Conservation (phyloP, 2,888 invertebrate species). For the Drosophila glabriapex region DNA sequence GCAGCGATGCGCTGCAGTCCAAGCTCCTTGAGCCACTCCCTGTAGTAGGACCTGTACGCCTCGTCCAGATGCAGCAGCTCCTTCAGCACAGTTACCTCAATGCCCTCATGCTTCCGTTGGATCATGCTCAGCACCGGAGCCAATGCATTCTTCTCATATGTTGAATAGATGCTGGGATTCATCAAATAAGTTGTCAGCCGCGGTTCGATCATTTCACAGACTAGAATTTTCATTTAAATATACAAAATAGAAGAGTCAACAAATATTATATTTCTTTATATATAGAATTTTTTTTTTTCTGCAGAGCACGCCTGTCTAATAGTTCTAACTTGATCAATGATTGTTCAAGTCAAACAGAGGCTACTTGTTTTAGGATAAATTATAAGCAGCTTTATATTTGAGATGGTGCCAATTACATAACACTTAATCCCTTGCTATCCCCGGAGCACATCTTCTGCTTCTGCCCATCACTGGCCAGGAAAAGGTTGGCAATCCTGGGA, state of each 20-base stretch:
- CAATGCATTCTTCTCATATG: not conserved
- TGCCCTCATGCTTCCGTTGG: slow-evolving; percentile 10
- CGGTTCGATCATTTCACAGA: not conserved
- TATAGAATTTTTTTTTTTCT: not conserved
- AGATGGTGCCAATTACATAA: not conserved
- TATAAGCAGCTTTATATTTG: not conserved
- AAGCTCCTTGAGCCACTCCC: slow-evolving; percentile 57
- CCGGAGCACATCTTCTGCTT: no score
- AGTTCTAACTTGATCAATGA: no score
- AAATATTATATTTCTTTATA: not conserved
- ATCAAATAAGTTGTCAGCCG: not conserved
- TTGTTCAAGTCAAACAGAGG: not conserved
- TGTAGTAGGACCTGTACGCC: slow-evolving; percentile 51
- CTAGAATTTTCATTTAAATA: not conserved
- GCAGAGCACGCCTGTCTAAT: not conserved
- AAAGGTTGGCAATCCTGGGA: no score
- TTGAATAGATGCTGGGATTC: not conserved
- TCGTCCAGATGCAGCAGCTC: slow-evolving; percentile 65
- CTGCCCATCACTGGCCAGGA: no score
- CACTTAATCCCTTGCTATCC: no score
- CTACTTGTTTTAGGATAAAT: not conserved
- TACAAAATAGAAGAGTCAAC: not conserved
- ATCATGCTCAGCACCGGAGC: not conserved
- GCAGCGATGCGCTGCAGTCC: slow-evolving; percentile 66
- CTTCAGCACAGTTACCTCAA: slow-evolving; percentile 33